These are phyloP conservation scores for Rhadina sibilatrix DNA, from an alignment of 2,113 vertebrate species.

Conservation along the genomic window DNA sequence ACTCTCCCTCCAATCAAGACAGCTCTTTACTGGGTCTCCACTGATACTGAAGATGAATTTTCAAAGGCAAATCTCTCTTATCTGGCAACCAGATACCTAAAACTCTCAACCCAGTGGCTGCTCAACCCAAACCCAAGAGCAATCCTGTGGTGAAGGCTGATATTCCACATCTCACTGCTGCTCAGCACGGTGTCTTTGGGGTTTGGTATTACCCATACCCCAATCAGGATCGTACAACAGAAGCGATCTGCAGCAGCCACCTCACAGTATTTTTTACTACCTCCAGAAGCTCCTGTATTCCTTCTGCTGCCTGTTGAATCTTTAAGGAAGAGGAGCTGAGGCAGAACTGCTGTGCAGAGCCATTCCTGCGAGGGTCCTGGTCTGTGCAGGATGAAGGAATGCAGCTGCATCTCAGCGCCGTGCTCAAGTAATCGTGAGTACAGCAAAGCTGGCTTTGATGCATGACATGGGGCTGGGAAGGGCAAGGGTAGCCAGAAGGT, in stretches of 20 bases:
- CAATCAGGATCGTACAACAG: neutral
- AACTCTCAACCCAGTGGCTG: neutral
- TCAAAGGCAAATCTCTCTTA: neutral
- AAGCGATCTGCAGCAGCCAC: neutral
- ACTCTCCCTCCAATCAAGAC: neutral
- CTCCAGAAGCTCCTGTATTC: neutral
- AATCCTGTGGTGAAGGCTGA: neutral
- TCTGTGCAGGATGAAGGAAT: neutral
- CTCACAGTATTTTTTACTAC: neutral
- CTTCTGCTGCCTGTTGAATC: neutral
- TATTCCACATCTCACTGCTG: neutral
- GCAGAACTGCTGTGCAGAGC: neutral
- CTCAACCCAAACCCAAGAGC: neutral
- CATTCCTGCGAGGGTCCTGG: rapidly evolving
- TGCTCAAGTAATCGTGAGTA: neutral
- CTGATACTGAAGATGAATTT: neutral
- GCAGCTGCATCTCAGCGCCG: rapidly evolving
- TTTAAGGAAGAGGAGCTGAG: neutral
- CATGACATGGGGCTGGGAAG: conserved; percentile 2
- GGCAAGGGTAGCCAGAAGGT: conserved; percentile 50
- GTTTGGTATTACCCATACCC: neutral
- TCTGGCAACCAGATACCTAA: neutral
- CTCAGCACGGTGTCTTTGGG: neutral
- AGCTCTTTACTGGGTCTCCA: neutral
- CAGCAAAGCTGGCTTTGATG: conserved; percentile 1